Conservation (phyloP, 1,140 invertebrate genomes). For the Mycetomoellerius zeteki region DNA sequence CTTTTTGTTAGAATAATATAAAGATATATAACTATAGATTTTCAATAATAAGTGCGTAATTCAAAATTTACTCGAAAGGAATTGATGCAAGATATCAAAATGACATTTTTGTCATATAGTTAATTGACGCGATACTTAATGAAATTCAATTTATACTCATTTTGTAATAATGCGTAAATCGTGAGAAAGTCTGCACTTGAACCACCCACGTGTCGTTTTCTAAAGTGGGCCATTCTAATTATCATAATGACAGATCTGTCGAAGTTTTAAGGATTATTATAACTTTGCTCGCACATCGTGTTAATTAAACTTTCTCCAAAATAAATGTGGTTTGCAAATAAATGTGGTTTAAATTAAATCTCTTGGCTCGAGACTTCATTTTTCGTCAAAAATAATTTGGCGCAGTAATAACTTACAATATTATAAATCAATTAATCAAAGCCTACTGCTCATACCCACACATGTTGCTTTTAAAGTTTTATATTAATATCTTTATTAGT, state of each 20-base stretch:
- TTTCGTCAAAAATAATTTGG: slow-evolving; percentile 32
- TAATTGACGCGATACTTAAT: slow-evolving; percentile 14
- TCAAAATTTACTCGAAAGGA: not conserved
- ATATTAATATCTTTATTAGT: slow-evolving; percentile 1
- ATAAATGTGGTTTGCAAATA: slow-evolving; percentile 25
- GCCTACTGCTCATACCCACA: no score
- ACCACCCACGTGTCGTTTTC: slow-evolving; percentile 45
- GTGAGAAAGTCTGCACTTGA: not conserved
- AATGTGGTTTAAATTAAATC: slow-evolving; percentile 29
- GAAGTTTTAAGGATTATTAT: slow-evolving; percentile 59
- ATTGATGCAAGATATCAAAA: not conserved
- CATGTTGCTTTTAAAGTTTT: slow-evolving; percentile 15
- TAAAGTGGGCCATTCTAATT: slow-evolving; percentile 58
- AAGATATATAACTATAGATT: not conserved
- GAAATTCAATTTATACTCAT: slow-evolving; percentile 48
- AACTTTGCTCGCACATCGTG: slow-evolving; percentile 33
- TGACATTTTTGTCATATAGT: not conserved
- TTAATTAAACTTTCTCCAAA: slow-evolving; percentile 55
- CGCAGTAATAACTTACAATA: not conserved
- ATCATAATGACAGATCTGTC: slow-evolving; percentile 53
- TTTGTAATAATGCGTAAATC: not conserved
- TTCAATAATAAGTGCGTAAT: not conserved
- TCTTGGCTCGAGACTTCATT: not conserved
- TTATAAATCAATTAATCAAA: slow-evolving; percentile 39
- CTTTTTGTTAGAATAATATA: not conserved